phyloP scores from a whole-genome alignment of 2,888 invertebrate species.

The Ectropis crepuscularia region DNA sequence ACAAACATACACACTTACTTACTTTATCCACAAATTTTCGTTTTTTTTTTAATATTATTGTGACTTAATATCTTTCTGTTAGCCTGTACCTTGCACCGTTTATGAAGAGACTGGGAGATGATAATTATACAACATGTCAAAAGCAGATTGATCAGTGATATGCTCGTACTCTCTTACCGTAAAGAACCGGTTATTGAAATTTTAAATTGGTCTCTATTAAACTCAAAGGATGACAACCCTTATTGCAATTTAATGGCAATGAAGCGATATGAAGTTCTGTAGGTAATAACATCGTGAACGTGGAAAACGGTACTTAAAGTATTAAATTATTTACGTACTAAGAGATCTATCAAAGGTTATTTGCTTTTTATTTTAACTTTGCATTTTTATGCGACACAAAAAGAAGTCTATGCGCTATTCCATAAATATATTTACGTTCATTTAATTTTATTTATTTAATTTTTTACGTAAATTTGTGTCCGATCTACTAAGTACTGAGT shows the following conservation, averaged over 20 bases:
- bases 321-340: background rate
- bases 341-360: too few relatives aligned
- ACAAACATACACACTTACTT: too few relatives aligned
- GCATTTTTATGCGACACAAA: too few relatives aligned
- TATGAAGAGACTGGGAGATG: constrained; percentile 62
- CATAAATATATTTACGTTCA: too few relatives aligned
- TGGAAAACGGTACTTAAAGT: constrained; percentile 23
- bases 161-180: constrained; percentile 43
- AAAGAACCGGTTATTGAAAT: constrained; percentile 59
- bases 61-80: constrained; percentile 12
- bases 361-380: too few relatives aligned
- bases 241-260: constrained; percentile 40
- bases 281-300: constrained; percentile 24
- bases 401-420: too few relatives aligned
- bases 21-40: too few relatives aligned
- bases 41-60: background rate
- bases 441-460: too few relatives aligned
- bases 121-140: constrained; percentile 74
- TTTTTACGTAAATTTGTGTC: too few relatives aligned
- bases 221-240: constrained; percentile 48
- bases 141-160: constrained; percentile 72
- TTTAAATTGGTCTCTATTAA: constrained; percentile 58
- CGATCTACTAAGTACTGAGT: too few relatives aligned
- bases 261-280: constrained; percentile 42
- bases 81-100: constrained; percentile 46